Percentiles rank a stretch among this genome's conserved stretches.
Conservation (phyloP, 2,113 vertebrate species). For the Anoplopoma fimbria region DNA sequence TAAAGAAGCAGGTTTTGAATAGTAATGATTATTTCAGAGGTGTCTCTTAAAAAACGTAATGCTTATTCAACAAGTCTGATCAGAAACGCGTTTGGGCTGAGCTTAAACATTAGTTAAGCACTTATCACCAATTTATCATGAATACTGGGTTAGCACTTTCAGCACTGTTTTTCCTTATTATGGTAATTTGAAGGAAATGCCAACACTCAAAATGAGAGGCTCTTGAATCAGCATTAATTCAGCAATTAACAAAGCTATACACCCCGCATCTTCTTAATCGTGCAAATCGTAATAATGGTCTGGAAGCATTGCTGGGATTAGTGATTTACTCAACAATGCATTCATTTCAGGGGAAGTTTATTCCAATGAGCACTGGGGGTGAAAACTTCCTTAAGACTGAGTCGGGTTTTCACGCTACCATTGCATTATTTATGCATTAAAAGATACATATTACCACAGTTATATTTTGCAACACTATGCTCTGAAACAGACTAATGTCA, state of each 20-base stretch:
- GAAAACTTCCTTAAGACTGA: neutral
- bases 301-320: conserved; percentile 28
- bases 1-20: neutral
- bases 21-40: neutral
- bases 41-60: neutral
- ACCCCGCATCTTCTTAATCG: conserved; percentile 43
- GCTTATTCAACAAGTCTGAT: conserved; percentile 8
- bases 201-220: conserved; percentile 47
- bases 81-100: neutral
- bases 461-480: neutral
- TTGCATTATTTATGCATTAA: neutral
- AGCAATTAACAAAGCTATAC: conserved; percentile 45
- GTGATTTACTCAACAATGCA: conserved; percentile 44
- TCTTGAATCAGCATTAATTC: conserved; percentile 51
- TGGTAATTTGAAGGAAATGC: conserved; percentile 19
- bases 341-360: conserved; percentile 3
- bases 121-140: conserved; percentile 6
- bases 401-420: neutral
- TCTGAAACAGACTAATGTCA: neutral
- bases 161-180: conserved; percentile 23
- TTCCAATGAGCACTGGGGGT: conserved; percentile 1
- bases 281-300: conserved; percentile 46
- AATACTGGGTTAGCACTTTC: neutral
- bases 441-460: neutral
- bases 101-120: neutral